phyloP scores from a whole-genome alignment of 2,113 vertebrate genomes.

The Nestor notabilis region DNA sequence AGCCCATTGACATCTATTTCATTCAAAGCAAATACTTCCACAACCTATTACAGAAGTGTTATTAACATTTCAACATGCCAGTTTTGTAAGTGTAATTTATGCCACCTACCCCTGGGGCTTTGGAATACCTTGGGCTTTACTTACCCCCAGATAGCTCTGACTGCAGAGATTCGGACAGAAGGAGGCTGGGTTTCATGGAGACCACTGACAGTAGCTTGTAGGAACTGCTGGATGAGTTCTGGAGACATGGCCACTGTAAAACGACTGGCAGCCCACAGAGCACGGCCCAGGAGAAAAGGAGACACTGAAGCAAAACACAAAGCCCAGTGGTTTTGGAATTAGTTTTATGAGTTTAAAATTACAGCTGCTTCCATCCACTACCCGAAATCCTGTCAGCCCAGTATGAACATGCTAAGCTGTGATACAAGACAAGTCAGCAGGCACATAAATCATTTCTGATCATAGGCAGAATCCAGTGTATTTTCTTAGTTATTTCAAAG shows the following conservation, averaged over 20 bases:
- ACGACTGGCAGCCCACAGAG: slow-evolving; percentile 95
- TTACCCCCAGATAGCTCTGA: slow-evolving; percentile 98
- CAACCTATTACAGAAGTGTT: neutral
- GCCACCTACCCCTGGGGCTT: neutral
- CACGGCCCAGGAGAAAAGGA: slow-evolving; percentile 93
- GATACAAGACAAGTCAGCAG: neutral
- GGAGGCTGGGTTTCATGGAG: slow-evolving; percentile 93
- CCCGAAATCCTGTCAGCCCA: neutral
- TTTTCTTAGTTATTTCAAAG: neutral
- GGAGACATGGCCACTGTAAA: slow-evolving; percentile 97
- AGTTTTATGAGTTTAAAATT: neutral
- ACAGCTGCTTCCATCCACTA: neutral
- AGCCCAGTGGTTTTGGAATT: neutral
- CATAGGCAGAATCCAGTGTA: neutral
- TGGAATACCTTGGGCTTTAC: neutral
- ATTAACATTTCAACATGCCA: neutral
- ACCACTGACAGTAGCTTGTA: slow-evolving; percentile 96
- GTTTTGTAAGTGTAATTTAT: neutral
- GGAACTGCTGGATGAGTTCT: slow-evolving; percentile 96
- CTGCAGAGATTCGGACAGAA: slow-evolving; percentile 94
- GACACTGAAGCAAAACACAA: slow-evolving; percentile 76
- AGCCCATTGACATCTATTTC: neutral
- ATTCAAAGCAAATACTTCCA: neutral
- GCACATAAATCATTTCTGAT: neutral
- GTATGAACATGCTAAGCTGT: neutral